phyloP scores from a whole-genome alignment of 2,797 vertebrate genomes.

The Limosa lapponica region DNA sequence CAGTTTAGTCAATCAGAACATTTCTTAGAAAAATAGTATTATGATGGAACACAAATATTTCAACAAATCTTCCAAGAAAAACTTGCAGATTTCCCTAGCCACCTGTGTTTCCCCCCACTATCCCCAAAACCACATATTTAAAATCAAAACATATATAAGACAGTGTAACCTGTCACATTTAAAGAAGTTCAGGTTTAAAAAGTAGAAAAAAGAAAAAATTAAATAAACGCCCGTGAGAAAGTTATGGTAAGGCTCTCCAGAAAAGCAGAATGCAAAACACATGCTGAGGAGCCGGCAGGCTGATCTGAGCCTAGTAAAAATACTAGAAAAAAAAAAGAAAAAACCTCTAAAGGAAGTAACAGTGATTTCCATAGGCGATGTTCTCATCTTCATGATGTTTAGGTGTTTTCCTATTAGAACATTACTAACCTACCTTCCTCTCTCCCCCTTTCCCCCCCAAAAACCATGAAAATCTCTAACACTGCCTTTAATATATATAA shows the following conservation, averaged over 20 bases:
- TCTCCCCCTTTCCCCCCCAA: rapidly evolving
- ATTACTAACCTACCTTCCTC: not conserved
- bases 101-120: not conserved
- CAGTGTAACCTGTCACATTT: not conserved
- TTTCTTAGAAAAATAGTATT: not conserved
- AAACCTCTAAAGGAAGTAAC: not conserved
- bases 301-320: not conserved
- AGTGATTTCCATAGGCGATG: not conserved
- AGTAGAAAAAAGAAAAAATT: not conserved
- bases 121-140: not conserved
- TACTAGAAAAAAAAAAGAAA: not conserved
- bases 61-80: not conserved
- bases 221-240: not conserved
- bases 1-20: not conserved
- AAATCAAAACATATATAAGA: not conserved
- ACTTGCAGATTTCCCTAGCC: not conserved
- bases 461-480: not conserved
- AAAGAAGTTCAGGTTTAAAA: not conserved
- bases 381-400: not conserved
- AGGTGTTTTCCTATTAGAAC: not conserved
- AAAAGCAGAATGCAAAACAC: not conserved
- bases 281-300: not conserved
- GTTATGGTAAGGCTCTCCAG: not conserved
- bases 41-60: not conserved
- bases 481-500: not conserved